Evolutionary conservation across 2,888 invertebrate genomes (phyloP).

Genomic region (Andrena bicolor): DNA sequence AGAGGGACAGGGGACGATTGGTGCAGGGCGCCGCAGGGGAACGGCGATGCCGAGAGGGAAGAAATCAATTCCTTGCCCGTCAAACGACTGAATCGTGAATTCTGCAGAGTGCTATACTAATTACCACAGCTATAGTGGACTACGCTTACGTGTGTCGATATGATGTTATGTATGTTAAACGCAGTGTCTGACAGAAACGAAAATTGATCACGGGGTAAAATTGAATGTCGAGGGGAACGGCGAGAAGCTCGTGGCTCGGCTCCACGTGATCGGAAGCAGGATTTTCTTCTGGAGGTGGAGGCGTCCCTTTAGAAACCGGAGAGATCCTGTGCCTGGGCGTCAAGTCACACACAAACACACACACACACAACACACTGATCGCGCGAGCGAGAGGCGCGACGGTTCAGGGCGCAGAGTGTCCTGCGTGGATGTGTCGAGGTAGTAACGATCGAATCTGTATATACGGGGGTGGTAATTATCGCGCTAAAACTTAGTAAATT

Average conservation of each 20-base stretch:
- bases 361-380: conserved; percentile 20
- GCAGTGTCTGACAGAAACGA: conserved; percentile 70
- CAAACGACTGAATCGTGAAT: conserved; percentile 74
- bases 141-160: conserved; percentile 83
- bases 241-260: conserved; percentile 32
- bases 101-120: conserved; percentile 73
- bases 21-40: not conserved
- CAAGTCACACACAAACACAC: not conserved
- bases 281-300: conserved; percentile 10
- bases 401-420: not conserved
- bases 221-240: conserved; percentile 5
- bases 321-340: not conserved
- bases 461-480: conserved; percentile 67
- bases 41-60: conserved; percentile 30
- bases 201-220: conserved; percentile 33
- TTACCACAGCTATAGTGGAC: conserved; percentile 78
- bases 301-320: not conserved
- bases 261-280: conserved; percentile 19
- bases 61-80: conserved; percentile 54
- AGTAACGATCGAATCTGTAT: conserved; percentile 61
- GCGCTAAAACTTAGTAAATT: conserved; percentile 68
- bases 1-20: conserved; percentile 3
- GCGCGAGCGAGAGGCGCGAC: not conserved
- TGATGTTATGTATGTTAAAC: conserved; percentile 78
- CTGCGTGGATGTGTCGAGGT: conserved; percentile 8